Conservation (phyloP, 2,113 vertebrate genomes). For the Cisticola juncidis region DNA sequence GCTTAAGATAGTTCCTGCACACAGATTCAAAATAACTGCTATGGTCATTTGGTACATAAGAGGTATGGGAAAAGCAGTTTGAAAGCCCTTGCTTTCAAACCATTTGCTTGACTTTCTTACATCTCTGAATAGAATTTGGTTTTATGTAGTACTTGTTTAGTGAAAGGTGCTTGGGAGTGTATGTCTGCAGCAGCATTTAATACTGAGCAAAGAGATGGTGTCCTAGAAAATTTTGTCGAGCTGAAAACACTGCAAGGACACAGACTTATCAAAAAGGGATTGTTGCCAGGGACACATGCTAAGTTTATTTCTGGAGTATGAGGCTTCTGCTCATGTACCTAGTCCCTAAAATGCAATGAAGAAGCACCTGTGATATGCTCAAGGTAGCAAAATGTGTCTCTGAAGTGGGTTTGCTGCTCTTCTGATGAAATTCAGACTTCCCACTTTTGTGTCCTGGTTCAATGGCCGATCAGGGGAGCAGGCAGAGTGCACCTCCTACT, state of each 20-base stretch:
- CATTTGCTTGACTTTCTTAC: not conserved
- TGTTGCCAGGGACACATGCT: not conserved
- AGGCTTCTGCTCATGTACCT: not conserved
- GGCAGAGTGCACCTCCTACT: not conserved
- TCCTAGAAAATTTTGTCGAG: not conserved
- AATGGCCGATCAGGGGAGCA: not conserved
- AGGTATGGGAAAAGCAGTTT: not conserved
- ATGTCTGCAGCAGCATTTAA: not conserved
- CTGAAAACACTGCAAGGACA: not conserved
- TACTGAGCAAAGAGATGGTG: not conserved
- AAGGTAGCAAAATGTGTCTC: not conserved
- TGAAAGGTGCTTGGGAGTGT: not conserved
- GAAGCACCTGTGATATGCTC: not conserved
- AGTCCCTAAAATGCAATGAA: not conserved
- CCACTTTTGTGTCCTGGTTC: not conserved
- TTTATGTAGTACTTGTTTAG: not conserved
- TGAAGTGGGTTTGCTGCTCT: fast-evolving
- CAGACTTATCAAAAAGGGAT: not conserved
- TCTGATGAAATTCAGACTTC: not conserved
- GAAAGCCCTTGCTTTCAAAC: not conserved
- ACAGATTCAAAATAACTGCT: not conserved
- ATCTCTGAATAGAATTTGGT: not conserved
- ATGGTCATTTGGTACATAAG: not conserved
- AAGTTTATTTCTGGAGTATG: not conserved
- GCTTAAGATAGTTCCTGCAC: not conserved